Conservation (phyloP, 2,113 vertebrate species). For the Thamnaconus septentrionalis region DNA sequence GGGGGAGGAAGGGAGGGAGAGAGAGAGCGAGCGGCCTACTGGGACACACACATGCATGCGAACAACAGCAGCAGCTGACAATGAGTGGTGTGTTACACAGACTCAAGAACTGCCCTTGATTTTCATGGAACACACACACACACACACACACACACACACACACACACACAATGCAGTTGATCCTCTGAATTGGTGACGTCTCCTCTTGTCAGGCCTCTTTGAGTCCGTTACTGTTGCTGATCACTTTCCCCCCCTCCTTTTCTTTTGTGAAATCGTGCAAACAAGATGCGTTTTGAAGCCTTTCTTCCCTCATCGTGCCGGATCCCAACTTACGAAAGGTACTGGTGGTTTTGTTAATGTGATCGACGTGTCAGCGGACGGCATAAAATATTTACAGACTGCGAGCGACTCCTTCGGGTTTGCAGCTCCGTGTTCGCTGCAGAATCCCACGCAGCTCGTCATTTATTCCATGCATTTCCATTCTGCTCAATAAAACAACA, state of each 20-base stretch:
- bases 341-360: not conserved
- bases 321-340: no score
- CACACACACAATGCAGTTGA: no score
- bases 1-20: no score
- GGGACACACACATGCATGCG: constrained; percentile 1
- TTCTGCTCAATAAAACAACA: no score
- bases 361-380: not conserved
- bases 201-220: no score
- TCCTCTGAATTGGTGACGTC: no score
- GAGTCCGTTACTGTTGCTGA: not conserved
- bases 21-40: constrained; percentile 9
- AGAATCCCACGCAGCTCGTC: constrained; percentile 29
- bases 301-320: no score
- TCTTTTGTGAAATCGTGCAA: no score
- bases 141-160: no score
- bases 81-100: not conserved
- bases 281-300: no score
- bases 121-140: not conserved
- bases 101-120: not conserved
- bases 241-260: no score
- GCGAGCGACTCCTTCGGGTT: constrained; percentile 29
- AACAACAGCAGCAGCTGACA: not conserved
- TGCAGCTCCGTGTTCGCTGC: constrained; percentile 21
- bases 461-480: not conserved
- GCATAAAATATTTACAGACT: constrained; percentile 63